Conservation (phyloP, 2,113 vertebrate genomes). For the Clarias magur region DNA sequence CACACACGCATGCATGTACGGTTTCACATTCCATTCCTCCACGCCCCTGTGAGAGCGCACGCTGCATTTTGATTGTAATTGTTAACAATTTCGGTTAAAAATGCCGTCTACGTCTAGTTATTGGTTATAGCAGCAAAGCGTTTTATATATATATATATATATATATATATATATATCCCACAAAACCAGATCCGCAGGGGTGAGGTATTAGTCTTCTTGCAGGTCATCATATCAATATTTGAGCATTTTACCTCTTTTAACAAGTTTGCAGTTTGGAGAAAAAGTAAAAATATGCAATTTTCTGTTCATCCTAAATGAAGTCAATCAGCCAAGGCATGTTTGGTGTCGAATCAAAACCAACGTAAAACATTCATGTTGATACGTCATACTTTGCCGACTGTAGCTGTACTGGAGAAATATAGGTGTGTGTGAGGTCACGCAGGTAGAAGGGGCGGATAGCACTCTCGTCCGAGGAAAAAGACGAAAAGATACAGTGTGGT, state of each 20-base stretch:
- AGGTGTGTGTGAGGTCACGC: too few species aligned
- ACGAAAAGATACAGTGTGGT: too few species aligned
- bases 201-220: constrained; percentile 94
- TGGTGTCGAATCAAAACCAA: background rate
- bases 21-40: constrained; percentile 84
- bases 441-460: too few species aligned
- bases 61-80: constrained; percentile 85
- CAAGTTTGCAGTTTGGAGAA: background rate
- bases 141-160: constrained; percentile 71
- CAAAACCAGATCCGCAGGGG: constrained; percentile 87
- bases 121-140: constrained; percentile 95
- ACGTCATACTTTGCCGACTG: background rate
- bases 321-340: constrained; percentile 2
- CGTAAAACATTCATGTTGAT: background rate
- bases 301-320: background rate
- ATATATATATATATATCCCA: constrained; percentile 74
- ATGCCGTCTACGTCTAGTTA: constrained; percentile 80
- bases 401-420: too few species aligned
- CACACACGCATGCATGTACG: constrained; percentile 73
- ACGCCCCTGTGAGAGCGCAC: constrained; percentile 72
- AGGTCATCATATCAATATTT: constrained; percentile 77
- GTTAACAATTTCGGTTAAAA: constrained; percentile 83
- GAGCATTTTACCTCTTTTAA: constrained; percentile 62
- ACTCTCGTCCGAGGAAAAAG: too few species aligned
- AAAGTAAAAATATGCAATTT: background rate